These are phyloP conservation scores for Acanthisitta chloris DNA, from an alignment of 2,113 vertebrate genomes.

Conservation along the genomic window DNA sequence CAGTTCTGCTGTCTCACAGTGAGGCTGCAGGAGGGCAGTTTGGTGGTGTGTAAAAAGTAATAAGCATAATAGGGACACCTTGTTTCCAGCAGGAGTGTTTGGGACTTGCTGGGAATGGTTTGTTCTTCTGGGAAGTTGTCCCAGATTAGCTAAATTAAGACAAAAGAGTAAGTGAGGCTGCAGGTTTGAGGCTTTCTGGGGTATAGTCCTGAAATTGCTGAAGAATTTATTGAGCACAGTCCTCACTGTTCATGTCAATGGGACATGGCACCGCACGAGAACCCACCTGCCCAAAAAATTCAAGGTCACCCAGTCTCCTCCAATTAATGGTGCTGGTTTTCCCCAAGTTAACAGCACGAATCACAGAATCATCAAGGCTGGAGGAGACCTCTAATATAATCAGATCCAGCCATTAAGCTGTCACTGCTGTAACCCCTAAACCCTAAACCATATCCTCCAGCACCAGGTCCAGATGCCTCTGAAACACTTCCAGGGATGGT, in stretches of 20 bases:
- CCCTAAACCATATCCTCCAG: too few relatives aligned
- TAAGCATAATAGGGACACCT: neutral
- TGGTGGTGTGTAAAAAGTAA: neutral
- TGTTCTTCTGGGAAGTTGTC: constrained; percentile 5
- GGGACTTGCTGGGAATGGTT: neutral
- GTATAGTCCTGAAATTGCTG: neutral
- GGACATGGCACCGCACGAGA: neutral
- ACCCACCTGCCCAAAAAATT: neutral
- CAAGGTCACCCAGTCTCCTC: neutral
- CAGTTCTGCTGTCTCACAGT: neutral
- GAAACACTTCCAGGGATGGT: too few relatives aligned
- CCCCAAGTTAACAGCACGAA: neutral
- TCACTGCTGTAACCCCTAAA: too few relatives aligned
- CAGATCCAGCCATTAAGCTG: too few relatives aligned
- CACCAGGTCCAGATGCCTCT: too few relatives aligned
- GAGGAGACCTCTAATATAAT: too few relatives aligned
- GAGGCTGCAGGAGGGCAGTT: neutral
- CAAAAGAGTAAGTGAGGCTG: neutral
- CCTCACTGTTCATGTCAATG: neutral
- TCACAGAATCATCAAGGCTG: too few relatives aligned
- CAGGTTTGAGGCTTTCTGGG: neutral
- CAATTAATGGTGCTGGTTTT: neutral
- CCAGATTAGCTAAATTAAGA: constrained; percentile 10
- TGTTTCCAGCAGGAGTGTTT: neutral
- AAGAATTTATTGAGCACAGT: neutral